Conservation (phyloP, 2,113 vertebrate species). For the Callospermophilus lateralis region DNA sequence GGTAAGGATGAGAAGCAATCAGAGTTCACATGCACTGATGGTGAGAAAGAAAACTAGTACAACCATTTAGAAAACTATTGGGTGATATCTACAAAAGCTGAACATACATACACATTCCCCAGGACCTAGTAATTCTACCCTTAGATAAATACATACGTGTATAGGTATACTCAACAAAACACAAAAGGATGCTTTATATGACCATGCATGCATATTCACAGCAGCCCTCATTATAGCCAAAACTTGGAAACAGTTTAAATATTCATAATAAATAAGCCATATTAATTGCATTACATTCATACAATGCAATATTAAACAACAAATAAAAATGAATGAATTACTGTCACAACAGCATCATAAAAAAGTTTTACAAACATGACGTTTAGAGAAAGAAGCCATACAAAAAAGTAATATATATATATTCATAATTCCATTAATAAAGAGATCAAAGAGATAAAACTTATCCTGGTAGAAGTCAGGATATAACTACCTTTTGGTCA, state of each 20-base stretch:
- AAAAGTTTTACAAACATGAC: conserved; percentile 35
- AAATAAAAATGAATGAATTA: conserved; percentile 27
- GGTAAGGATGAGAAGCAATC: background rate
- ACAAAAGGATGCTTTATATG: background rate
- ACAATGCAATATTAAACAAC: background rate
- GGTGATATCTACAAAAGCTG: background rate
- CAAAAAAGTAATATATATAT: background rate
- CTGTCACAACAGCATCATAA: background rate
- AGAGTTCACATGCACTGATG: background rate
- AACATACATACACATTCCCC: background rate
- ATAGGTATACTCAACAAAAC: background rate
- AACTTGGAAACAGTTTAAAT: background rate
- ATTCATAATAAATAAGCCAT: background rate
- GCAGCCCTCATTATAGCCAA: background rate
- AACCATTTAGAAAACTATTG: conserved; percentile 30
- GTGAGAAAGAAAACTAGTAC: background rate
- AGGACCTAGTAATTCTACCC: background rate
- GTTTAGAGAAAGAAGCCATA: background rate
- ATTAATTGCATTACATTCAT: background rate
- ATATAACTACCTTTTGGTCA: background rate
- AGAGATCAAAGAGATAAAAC: background rate
- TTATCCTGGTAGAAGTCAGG: background rate
- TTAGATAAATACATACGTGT: background rate
- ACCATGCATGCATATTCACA: background rate
- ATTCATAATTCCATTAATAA: background rate